phyloP scores from a whole-genome alignment of 2,113 vertebrate genomes.

The Pedionomus torquatus region DNA sequence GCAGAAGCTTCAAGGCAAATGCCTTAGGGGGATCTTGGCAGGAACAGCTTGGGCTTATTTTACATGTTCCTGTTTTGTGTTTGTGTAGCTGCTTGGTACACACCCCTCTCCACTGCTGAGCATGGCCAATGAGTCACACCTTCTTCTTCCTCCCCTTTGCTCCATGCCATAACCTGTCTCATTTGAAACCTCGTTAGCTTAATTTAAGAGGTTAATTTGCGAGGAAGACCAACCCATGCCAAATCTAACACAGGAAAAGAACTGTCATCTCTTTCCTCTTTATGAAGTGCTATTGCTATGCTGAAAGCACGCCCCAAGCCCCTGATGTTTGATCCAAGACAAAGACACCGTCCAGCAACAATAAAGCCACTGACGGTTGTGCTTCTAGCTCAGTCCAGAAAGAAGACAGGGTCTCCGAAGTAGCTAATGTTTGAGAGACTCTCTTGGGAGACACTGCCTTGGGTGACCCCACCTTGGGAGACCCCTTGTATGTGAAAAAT shows the following conservation, averaged over 20 bases:
- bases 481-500: background rate
- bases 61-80: background rate
- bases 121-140: background rate
- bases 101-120: background rate
- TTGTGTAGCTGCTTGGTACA: background rate
- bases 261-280: slow-evolving; percentile 11
- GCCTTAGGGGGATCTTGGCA: background rate
- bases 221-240: background rate
- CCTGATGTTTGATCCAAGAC: background rate
- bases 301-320: background rate
- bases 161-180: background rate
- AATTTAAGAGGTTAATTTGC: background rate
- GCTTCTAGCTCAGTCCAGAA: background rate
- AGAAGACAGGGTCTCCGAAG: background rate
- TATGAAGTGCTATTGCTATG: background rate
- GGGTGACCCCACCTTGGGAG: background rate
- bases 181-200: background rate
- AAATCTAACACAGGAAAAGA: slow-evolving; percentile 15
- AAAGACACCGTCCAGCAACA: background rate
- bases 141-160: background rate
- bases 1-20: background rate
- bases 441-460: background rate
- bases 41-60: background rate
- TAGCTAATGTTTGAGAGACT: background rate
- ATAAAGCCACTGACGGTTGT: background rate